Base-by-base conservation (phyloP, 2,888 invertebrate genomes). In the Micoletzkya japonica region DNA sequence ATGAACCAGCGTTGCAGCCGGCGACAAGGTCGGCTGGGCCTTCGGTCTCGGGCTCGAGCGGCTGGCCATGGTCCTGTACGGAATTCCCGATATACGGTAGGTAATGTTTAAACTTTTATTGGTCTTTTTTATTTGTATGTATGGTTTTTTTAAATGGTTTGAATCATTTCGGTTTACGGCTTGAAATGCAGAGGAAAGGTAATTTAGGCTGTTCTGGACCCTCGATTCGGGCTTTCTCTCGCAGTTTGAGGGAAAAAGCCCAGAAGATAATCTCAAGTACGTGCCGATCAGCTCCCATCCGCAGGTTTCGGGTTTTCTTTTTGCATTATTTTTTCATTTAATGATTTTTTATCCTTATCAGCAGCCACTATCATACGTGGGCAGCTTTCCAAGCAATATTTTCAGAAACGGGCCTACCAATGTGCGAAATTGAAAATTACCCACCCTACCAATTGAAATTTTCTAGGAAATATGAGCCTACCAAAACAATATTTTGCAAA, bases 11-110 rank as follows among this genome's bases (percentile, higher is more conserved):
- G 88, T 87, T 58, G 95, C 95, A 2, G 91, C 92, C 0, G 88
- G 88, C 20, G 91, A 93, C 85, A 91, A 91, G 64, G 92, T 97
- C 81, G 97, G 96, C 17, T 98, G 95, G 91, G 98, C 98, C 0
- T 97, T 97, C 87, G 98, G 98, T 10, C 87, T 98, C 6, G 98
- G 98, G 0, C 87, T 99, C 70, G 98, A 99, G 87, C 89, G 98
- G 69, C 88, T 97, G 57, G 96, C 97, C 0, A 99, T 99, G 98
- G 91, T 92, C 50, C 87, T 97, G 24, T 98, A 94, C 84, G 89
- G 91, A 81, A 95, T 99, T 75, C 95, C 96, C 0, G 97, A 99
- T 86, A 97, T 99, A 71, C 73, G 78, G 78, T 78, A 32, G 32
- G 32, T 52, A n/a, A n/a, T n/a, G n/a, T n/a, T n/a, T n/a, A n/a